Evolutionary conservation across 2,797 vertebrate species (phyloP), one percentile per base, ranked within the genome.

Genomic region (Enteromius anoplus): DNA sequence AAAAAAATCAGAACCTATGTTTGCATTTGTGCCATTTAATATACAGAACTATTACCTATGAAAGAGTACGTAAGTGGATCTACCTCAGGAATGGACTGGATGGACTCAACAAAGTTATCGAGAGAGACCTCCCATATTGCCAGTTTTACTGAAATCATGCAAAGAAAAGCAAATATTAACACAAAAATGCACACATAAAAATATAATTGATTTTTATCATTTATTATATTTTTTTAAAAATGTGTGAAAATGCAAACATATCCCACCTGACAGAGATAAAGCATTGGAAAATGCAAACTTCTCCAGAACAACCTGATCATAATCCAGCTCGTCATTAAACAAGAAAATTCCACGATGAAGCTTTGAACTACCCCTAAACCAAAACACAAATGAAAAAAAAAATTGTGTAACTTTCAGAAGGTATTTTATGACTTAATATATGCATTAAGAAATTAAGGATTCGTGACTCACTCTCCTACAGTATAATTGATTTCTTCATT

Each of bases 201-300:
- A 34, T 8, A 34, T 12, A 23, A 15, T 53, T 42, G 4, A 19
- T 51, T 23, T n/a, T 58, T 23, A 23, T 58, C 11, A 58, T 58
- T 64, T 15, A 29, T 64, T 21, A 78, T 26, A 32, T 14, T 34
- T 55, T 26, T 0, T 10, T 12, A n/a, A 19, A 79, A 45, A 34
- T 53, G 17, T 51, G 29, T 53, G 29, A 73, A 14, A n/a, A 65
- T 4, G 60, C 11, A 47, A 55, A 47, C 26, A 82, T n/a, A 80
- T 10, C 95, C 93, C 86, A 99, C 98, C 98, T 88, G 98, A 99
- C 76, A 98, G 93, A 90, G 96, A 97, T 12, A 99, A 93, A 0
- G 98, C 98, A 83, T 99, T 99, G 64, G 98, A 99, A 93, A 99
- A 99, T 3, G 98, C 97, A 91, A 98, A 99, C 86, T 98, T 99